These are phyloP conservation scores for Amiota communis DNA, from an alignment of 2,888 invertebrate species.

Conservation along the genomic window DNA sequence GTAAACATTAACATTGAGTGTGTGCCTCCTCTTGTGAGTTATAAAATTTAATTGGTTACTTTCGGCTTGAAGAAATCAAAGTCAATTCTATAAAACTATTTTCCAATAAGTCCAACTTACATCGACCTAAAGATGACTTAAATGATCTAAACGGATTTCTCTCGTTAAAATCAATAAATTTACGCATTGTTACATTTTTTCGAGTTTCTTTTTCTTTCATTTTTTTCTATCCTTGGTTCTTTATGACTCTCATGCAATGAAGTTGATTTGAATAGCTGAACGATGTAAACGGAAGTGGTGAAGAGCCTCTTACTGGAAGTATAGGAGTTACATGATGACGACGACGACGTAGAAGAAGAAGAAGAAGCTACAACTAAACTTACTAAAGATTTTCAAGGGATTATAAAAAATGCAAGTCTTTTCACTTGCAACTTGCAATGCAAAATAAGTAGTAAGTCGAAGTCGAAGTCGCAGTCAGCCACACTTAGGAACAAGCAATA, in stretches of 20 bases:
- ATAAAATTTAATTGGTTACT: too few species aligned
- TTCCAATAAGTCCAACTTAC: background rate
- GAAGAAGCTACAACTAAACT: background rate
- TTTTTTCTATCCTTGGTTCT: too few species aligned
- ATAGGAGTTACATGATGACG: background rate
- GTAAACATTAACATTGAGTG: too few species aligned
- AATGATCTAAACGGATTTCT: background rate
- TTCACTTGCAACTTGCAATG: background rate
- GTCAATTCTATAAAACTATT: background rate
- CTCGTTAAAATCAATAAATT: constrained; percentile 9
- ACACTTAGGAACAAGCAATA: too few species aligned
- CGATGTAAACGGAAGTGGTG: background rate
- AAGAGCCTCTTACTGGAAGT: background rate
- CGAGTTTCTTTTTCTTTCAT: too few species aligned
- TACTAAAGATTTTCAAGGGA: background rate
- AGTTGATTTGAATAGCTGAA: background rate
- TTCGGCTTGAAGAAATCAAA: background rate
- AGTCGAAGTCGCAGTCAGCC: background rate
- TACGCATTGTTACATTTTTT: constrained; percentile 5
- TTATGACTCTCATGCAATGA: background rate
- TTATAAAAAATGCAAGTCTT: constrained; percentile 9
- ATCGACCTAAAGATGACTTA: background rate
- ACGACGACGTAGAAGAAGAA: background rate
- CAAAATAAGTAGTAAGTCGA: background rate
- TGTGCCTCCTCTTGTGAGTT: too few species aligned